These are phyloP conservation scores for Tachuris rubrigastra DNA, from an alignment of 2,113 vertebrate genomes.

Conservation along the genomic window DNA sequence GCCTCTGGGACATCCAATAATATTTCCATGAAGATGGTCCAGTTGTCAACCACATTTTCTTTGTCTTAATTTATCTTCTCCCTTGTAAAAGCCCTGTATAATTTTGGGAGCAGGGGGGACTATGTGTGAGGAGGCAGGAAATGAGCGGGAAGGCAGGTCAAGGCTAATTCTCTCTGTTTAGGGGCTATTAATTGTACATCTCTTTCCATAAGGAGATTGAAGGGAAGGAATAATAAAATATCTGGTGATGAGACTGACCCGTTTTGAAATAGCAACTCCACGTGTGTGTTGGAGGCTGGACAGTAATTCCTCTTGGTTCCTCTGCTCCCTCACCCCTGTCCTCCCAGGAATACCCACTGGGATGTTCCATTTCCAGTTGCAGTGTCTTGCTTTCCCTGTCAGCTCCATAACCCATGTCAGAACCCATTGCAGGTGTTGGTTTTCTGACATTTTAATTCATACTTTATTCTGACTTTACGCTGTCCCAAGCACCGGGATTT, in stretches of 20 bases:
- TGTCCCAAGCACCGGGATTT: background rate
- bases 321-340: background rate
- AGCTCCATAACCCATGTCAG: background rate
- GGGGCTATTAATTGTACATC: slow-evolving; percentile 19
- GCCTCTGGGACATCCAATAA: background rate
- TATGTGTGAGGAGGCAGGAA: background rate
- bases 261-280: background rate
- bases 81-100: background rate
- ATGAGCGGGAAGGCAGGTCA: background rate
- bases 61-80: slow-evolving; percentile 20
- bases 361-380: background rate
- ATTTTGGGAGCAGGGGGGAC: background rate
- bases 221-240: background rate
- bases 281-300: background rate
- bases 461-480: background rate
- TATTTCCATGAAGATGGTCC: background rate
- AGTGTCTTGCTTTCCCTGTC: background rate
- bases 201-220: background rate
- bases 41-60: background rate
- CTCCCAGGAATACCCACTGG: background rate
- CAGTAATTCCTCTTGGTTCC: background rate
- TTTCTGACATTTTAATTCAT: background rate
- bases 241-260: background rate
- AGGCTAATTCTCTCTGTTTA: slow-evolving; percentile 13
- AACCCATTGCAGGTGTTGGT: background rate